Evolutionary conservation across 2,888 invertebrate species (phyloP), one percentile per base, ranked within the genome.

Genomic region (Apoda limacodes): DNA sequence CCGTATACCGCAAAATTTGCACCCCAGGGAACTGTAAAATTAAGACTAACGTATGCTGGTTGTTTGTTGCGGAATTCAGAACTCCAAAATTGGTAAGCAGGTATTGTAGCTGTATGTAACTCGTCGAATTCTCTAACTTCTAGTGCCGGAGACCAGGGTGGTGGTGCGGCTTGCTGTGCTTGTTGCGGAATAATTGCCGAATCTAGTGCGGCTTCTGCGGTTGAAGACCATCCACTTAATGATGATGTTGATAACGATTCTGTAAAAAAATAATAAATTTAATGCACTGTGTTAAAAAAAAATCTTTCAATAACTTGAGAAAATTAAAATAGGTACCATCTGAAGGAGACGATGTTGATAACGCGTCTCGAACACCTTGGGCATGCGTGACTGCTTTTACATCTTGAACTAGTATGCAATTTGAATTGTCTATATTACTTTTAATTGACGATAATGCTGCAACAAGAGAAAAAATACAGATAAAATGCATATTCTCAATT

Each of bases 1-100:
- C 96, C 96, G 69, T 98, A 96, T 39, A 98, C 90, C 28, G 97
- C 98, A 59, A 98, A 93, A 75, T 93, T 94, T 29, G 93, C 92
- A 50, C 93, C 93, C 92, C 93, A 93, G 24, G 94, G 93, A 52
- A 95, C 83, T 36, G 93, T 93, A 61, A 95, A 89, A 75, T 95
- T 95, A 74, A 93, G 86, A 52, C 90, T 86, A 58, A 93, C 90
- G 64, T 92, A 93, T 40, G 92, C 91, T 42, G 92, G 92, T 69
- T 93, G 92, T 69, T 93, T 93, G 81, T 92, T 93, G 47, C 91
- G 87, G 68, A 95, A 93, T 80, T 94, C 94, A 40, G 93, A 88
- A 72, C 93, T 94, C 95, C 94, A 95, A 74, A 94, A 94, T 66
- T 93, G 92, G 76, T 91, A 93, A 52, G 95, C 92, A 55, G 92